phyloP scores from a whole-genome alignment of 2,888 invertebrate genomes.

The Cataglyphis altisquamis region DNA sequence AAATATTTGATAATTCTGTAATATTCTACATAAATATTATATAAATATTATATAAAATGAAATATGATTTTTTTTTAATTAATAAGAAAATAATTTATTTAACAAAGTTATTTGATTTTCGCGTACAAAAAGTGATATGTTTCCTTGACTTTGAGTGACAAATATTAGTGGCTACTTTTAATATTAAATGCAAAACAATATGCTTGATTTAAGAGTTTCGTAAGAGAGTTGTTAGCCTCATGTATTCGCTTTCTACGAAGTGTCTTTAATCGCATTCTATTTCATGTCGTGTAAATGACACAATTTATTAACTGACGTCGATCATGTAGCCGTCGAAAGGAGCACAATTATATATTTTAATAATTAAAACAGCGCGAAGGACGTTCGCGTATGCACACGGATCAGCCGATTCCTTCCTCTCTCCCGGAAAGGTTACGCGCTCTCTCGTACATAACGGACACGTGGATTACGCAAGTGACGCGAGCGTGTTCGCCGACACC shows the following conservation, averaged over 20 bases:
- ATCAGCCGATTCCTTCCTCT: conserved; percentile 46
- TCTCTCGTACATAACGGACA: conserved; percentile 46
- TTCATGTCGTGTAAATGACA: conserved; percentile 29
- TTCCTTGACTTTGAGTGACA: background rate
- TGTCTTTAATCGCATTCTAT: conserved; percentile 41
- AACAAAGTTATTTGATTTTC: background rate
- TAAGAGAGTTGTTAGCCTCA: conserved; percentile 29
- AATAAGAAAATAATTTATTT: background rate
- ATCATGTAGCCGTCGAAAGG: conserved; percentile 32
- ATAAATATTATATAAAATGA: background rate
- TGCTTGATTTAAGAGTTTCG: conserved; percentile 38
- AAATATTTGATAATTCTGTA: background rate
- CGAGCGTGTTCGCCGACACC: conserved; percentile 6
- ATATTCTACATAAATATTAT: background rate
- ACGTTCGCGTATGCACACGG: conserved; percentile 13
- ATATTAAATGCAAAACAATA: conserved; percentile 43
- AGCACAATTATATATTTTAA: conserved; percentile 42
- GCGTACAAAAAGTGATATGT: background rate
- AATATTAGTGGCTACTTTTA: conserved; percentile 25
- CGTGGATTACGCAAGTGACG: conserved; percentile 58
- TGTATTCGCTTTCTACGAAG: conserved; percentile 34
- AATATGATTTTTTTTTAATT: background rate
- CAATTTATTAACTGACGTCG: conserved; percentile 33
- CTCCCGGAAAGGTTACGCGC: conserved; percentile 64
- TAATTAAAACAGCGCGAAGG: conserved; percentile 52